Percentiles rank a stretch among this genome's conserved stretches.
phyloP scores from a whole-genome alignment of 2,113 vertebrate genomes.

The Silurus asotus region DNA sequence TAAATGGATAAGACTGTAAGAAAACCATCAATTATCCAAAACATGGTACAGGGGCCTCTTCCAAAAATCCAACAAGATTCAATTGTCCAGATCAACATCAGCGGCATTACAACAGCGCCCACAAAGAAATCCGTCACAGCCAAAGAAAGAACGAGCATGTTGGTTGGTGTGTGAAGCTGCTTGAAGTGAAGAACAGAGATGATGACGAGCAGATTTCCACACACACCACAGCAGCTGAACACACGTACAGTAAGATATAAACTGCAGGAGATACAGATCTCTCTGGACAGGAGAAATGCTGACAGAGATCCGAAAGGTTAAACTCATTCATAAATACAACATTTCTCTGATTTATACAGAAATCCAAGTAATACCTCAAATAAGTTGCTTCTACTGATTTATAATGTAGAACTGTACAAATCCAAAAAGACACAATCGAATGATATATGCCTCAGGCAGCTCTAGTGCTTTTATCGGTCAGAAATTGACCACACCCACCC shows the following conservation, averaged over 20 bases:
- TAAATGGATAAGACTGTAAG: conserved; percentile 22
- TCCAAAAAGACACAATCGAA: not conserved
- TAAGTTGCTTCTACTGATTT: too few relatives aligned
- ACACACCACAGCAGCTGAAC: too few relatives aligned
- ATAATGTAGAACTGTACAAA: not conserved
- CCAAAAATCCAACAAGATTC: conserved; percentile 52
- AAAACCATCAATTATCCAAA: not conserved
- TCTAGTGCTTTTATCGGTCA: not conserved
- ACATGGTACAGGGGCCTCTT: not conserved
- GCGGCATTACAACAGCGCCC: conserved; percentile 74
- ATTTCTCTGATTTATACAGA: not conserved
- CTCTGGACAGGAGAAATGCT: conserved; percentile 28
- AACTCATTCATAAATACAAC: conserved; percentile 17
- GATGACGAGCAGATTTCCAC: conserved; percentile 60
- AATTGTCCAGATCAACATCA: conserved; percentile 47
- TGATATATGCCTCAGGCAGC: not conserved
- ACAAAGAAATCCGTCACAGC: conserved; percentile 52
- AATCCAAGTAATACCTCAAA: too few relatives aligned
- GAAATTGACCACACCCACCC: not conserved
- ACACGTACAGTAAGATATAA: too few relatives aligned
- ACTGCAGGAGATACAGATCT: conserved; percentile 38
- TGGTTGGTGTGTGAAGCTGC: conserved; percentile 59
- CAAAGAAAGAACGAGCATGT: conserved; percentile 56
- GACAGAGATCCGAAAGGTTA: not conserved
- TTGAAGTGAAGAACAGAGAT: conserved; percentile 59